These are phyloP conservation scores for Ciona savignyi DNA, from an alignment of 23 tunicate genomes.

Conservation along the genomic window DNA sequence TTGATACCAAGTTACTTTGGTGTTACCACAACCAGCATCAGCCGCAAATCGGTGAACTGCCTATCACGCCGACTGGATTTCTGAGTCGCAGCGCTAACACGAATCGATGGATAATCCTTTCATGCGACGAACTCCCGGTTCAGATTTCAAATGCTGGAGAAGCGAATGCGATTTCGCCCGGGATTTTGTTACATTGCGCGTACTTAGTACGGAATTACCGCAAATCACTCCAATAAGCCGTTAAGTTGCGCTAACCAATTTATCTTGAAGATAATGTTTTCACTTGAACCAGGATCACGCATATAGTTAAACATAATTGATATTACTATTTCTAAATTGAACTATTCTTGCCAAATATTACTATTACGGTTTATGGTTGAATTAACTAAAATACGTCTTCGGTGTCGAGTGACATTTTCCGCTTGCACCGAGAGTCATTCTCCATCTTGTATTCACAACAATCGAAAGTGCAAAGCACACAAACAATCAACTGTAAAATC, in stretches of 20 bases:
- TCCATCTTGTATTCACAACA: background rate
- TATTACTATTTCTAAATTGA: no score
- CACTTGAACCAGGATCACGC: no score
- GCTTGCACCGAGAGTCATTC: background rate
- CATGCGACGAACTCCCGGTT: background rate
- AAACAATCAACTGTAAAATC: background rate
- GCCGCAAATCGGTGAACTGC: no score
- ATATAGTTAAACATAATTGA: no score
- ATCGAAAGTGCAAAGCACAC: background rate
- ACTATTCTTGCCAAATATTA: no score
- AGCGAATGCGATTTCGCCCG: background rate
- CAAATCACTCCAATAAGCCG: background rate
- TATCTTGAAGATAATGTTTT: no score
- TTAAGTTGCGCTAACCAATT: no score
- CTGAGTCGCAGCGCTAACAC: no score
- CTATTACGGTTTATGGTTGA: background rate
- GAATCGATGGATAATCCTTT: no score
- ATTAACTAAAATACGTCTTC: background rate
- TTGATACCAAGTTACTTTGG: no score
- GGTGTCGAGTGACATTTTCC: background rate
- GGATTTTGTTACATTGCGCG: conserved; percentile 1
- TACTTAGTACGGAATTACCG: background rate
- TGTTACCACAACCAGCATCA: no score
- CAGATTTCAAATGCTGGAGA: background rate
- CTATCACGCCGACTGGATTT: no score